Evolutionary conservation across 2,888 invertebrate genomes (phyloP).

Genomic region (Melikaiella ostensackeni): DNA sequence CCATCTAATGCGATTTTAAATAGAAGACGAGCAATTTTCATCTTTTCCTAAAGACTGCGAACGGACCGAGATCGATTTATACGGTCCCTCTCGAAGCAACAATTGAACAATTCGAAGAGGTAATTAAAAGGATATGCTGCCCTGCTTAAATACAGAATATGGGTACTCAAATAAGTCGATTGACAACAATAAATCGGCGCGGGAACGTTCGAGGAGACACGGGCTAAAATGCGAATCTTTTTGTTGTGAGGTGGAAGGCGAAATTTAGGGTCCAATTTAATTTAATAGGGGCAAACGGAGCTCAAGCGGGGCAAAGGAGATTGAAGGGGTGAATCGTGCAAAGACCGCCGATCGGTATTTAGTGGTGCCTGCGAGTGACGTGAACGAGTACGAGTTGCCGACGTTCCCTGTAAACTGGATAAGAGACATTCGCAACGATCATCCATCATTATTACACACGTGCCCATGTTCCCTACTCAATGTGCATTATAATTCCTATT

Average conservation of each 20-base stretch:
- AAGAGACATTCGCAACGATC: conserved; percentile 39
- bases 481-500: conserved; percentile 2
- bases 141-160: conserved; percentile 40
- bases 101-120: conserved; percentile 52
- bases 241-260: conserved; percentile 58
- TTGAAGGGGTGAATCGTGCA: conserved; percentile 63
- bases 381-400: conserved; percentile 69
- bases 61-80: conserved; percentile 52
- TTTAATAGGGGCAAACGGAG: conserved; percentile 69
- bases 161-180: conserved; percentile 44
- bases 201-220: conserved; percentile 46
- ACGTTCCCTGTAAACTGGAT: conserved; percentile 47
- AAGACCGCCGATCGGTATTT: conserved; percentile 75
- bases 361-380: conserved; percentile 74
- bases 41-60: conserved; percentile 52
- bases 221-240: conserved; percentile 58
- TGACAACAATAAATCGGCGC: conserved; percentile 54
- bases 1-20: conserved; percentile 49
- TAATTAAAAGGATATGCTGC: conserved; percentile 56
- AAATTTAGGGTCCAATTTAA: conserved; percentile 74
- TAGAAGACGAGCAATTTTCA: conserved; percentile 47
- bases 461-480: conserved; percentile 32
- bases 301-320: conserved; percentile 52
- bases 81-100: conserved; percentile 50
- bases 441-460: conserved; percentile 39